Conservation (phyloP, 2,888 invertebrate species). For the Brenthis ino region DNA sequence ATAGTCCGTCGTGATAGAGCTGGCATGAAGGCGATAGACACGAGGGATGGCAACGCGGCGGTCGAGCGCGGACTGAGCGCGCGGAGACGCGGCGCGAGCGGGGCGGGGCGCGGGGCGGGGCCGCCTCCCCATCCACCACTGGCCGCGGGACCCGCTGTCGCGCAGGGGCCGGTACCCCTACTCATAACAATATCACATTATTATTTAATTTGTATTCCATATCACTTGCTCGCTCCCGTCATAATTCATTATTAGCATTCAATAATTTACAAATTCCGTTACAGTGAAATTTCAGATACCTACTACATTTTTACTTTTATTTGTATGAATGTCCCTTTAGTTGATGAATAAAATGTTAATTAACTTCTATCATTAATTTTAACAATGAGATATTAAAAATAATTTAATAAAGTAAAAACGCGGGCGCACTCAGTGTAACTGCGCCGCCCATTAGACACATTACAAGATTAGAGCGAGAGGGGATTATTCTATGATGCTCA, state of each 20-base stretch:
- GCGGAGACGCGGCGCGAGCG: slow-evolving; percentile 56
- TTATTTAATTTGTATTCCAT: slow-evolving; percentile 53
- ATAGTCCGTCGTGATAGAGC: slow-evolving; percentile 21
- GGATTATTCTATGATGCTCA: slow-evolving; percentile 40
- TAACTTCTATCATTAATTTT: not conserved
- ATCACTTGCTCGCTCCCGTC: slow-evolving; percentile 48
- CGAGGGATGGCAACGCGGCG: slow-evolving; percentile 59
- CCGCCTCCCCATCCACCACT: slow-evolving; percentile 66
- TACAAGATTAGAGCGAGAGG: slow-evolving; percentile 63
- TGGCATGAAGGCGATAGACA: slow-evolving; percentile 36
- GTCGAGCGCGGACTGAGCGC: slow-evolving; percentile 73
- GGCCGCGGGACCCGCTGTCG: slow-evolving; percentile 71
- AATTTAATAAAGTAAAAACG: slow-evolving; percentile 47
- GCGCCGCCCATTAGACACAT: slow-evolving; percentile 52
- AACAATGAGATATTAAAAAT: slow-evolving; percentile 15
- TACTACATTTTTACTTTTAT: not conserved
- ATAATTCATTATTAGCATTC: slow-evolving; percentile 45
- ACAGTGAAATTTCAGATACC: slow-evolving; percentile 23
- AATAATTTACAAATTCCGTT: slow-evolving; percentile 39
- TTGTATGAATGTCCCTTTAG: too few relatives aligned
- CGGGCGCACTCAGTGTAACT: slow-evolving; percentile 57
- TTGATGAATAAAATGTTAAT: too few relatives aligned
- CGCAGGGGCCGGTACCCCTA: slow-evolving; percentile 50
- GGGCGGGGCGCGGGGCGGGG: slow-evolving; percentile 52
- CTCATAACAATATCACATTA: slow-evolving; percentile 65